phyloP scores from a whole-genome alignment of 1,140 invertebrate species.

The Notospermus geniculatus region DNA sequence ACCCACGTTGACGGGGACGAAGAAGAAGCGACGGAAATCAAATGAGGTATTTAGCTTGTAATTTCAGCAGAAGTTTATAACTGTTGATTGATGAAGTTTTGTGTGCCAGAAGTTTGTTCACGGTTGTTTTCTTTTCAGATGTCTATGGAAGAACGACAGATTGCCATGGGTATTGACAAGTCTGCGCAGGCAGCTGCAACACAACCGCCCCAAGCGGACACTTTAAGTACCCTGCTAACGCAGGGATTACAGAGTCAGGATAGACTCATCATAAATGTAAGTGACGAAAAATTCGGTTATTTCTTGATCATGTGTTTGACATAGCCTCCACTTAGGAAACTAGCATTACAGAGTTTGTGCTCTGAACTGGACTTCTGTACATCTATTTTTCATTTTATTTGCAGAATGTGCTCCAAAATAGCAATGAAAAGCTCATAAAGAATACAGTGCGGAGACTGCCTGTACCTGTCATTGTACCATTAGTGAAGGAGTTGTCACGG shows the following conservation, averaged over 20 bases:
- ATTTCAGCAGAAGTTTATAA: background rate
- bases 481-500: slow-evolving; percentile 41
- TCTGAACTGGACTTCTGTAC: too few species aligned
- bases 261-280: slow-evolving; percentile 46
- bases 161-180: slow-evolving; percentile 44
- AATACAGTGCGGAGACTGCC: slow-evolving; percentile 46
- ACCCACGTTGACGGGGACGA: slow-evolving; percentile 27
- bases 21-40: slow-evolving; percentile 31
- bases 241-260: slow-evolving; percentile 52
- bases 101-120: too few species aligned
- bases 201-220: slow-evolving; percentile 44
- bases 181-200: slow-evolving; percentile 15
- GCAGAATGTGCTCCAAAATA: slow-evolving; percentile 43
- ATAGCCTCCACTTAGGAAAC: too few species aligned
- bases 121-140: slow-evolving; percentile 41
- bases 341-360: too few species aligned
- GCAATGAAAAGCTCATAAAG: slow-evolving; percentile 35
- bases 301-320: background rate
- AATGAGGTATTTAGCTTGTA: slow-evolving; percentile 30
- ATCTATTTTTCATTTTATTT: slow-evolving; percentile 21
- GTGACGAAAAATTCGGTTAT: slow-evolving; percentile 10
- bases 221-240: slow-evolving; percentile 38
- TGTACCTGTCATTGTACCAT: slow-evolving; percentile 38
- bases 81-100: too few species aligned
- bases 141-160: slow-evolving; percentile 47